Conservation (phyloP, 2,888 invertebrate species). For the Plusia festucae region DNA sequence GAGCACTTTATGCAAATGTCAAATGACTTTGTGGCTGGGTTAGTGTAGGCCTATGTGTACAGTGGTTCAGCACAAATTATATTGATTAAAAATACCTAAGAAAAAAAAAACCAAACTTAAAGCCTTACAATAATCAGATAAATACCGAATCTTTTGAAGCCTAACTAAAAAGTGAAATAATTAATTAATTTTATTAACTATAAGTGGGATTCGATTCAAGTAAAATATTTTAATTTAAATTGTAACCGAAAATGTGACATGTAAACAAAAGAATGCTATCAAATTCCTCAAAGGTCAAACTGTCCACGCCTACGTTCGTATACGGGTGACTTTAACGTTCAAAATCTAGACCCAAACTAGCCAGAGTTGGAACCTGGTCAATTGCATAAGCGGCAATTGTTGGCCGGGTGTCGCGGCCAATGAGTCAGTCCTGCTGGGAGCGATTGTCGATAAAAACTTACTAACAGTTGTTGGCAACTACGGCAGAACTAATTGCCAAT, state of each 20-base stretch:
- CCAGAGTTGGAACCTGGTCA: conserved; percentile 73
- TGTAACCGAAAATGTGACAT: not conserved
- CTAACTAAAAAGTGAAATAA: not conserved
- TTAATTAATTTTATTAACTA: not conserved
- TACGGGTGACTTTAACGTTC: conserved; percentile 13
- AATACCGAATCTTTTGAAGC: not conserved
- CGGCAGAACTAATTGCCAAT: conserved; percentile 77
- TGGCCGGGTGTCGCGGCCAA: conserved; percentile 65
- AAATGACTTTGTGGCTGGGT: conserved; percentile 41
- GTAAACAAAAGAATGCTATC: conserved; percentile 4
- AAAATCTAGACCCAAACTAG: conserved; percentile 46
- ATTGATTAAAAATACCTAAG: no score
- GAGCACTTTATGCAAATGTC: conserved; percentile 31
- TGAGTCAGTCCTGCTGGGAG: conserved; percentile 73
- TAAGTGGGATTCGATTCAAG: not conserved
- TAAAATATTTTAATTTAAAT: not conserved
- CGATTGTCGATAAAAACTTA: conserved; percentile 70
- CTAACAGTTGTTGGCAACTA: conserved; percentile 75
- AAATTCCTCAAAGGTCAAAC: not conserved
- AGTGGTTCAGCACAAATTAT: conserved; percentile 26
- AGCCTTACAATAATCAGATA: not conserved
- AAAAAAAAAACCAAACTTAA: no score
- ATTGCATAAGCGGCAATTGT: conserved; percentile 82
- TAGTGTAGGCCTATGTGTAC: conserved; percentile 12
- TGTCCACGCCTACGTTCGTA: conserved; percentile 7